Conservation (phyloP, 2,888 invertebrate genomes). For the Trypoxylon attenuatum region DNA sequence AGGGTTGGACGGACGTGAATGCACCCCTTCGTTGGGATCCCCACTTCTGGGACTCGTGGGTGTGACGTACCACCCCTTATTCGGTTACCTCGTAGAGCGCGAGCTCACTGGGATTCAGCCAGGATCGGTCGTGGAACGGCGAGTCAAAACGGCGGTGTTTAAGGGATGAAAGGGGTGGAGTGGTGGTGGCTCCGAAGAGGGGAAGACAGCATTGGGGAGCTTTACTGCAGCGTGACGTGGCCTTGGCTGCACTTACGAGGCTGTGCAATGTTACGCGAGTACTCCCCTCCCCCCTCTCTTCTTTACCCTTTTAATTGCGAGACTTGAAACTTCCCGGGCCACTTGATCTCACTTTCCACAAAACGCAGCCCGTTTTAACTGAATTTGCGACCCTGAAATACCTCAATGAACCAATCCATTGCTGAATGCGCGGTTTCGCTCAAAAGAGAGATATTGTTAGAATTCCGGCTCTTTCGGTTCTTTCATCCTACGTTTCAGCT, state of each 20-base stretch:
- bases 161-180: conserved; percentile 7
- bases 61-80: conserved; percentile 44
- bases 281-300: background rate
- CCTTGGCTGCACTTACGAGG: conserved; percentile 40
- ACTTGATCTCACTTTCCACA: too few species aligned
- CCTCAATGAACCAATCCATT: too few species aligned
- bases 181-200: background rate
- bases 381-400: too few species aligned
- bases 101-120: conserved; percentile 34
- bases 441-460: too few species aligned
- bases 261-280: conserved; percentile 22
- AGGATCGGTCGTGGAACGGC: conserved; percentile 36
- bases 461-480: too few species aligned
- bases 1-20: too few species aligned
- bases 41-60: conserved; percentile 27
- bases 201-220: background rate
- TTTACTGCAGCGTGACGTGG: conserved; percentile 50
- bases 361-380: too few species aligned
- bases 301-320: background rate
- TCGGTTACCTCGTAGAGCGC: too few species aligned
- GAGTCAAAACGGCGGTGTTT: conserved; percentile 39
- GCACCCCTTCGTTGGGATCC: conserved; percentile 24
- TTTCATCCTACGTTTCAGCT: too few species aligned
- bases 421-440: too few species aligned
- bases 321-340: too few species aligned